A percentile compares a stretch with the other conserved stretches of the same genome.
Conservation (phyloP, 2,888 invertebrate genomes). For the Marasmarcha lunaedactyla region DNA sequence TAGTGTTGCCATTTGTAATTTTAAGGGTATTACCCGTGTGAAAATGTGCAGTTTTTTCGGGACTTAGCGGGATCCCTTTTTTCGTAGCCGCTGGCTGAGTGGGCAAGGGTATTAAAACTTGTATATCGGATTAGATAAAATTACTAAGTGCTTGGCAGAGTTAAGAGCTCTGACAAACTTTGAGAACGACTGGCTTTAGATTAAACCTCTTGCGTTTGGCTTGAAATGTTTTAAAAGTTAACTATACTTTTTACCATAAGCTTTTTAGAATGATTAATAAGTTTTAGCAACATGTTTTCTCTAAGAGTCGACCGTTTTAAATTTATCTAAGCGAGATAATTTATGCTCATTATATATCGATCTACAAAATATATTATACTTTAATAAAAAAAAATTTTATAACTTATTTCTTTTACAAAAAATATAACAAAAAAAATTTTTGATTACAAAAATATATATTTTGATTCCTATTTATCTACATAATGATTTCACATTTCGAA, state of each 20-base stretch:
- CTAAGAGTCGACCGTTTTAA: too few relatives aligned
- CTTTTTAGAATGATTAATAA: too few relatives aligned
- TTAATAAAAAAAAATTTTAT: too few relatives aligned
- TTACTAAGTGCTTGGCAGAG: constrained; percentile 54
- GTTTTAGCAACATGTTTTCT: too few relatives aligned
- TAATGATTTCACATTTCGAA: too few relatives aligned
- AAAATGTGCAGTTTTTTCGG: constrained; percentile 56
- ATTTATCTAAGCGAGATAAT: too few relatives aligned
- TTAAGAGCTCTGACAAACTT: constrained; percentile 30
- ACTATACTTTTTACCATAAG: not conserved
- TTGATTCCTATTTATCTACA: too few relatives aligned
- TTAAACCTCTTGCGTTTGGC: constrained; percentile 9
- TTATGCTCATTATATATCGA: too few relatives aligned
- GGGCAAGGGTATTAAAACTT: constrained; percentile 59
- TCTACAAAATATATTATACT: too few relatives aligned
- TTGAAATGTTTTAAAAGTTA: constrained; percentile 1
- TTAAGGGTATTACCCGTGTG: constrained; percentile 43
- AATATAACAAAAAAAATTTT: too few relatives aligned
- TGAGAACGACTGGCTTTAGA: constrained; percentile 8
- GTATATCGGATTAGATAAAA: constrained; percentile 63
- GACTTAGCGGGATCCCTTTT: constrained; percentile 57
- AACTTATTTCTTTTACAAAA: too few relatives aligned
- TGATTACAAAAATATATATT: too few relatives aligned
- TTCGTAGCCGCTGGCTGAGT: constrained; percentile 51
- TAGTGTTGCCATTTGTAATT: constrained; percentile 42